Conservation (phyloP, 2,888 invertebrate species). For the Steromphala cineraria region DNA sequence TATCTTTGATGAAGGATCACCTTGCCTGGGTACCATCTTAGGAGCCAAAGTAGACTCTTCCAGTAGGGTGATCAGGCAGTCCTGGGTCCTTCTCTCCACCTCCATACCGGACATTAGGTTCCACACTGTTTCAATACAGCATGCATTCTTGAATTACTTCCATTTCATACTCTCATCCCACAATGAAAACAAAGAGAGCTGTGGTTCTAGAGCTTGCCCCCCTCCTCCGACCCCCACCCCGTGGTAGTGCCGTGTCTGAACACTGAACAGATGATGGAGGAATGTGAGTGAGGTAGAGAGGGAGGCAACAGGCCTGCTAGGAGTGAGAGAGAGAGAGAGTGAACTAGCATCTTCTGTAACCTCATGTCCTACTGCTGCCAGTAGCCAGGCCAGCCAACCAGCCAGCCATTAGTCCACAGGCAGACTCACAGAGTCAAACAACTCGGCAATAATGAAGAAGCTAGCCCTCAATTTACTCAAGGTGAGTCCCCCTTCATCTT, state of each 20-base stretch:
- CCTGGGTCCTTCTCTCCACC: neutral
- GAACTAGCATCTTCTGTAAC: neutral
- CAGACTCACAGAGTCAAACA: slow-evolving; percentile 2
- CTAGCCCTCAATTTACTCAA: slow-evolving; percentile 38
- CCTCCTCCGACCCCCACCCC: neutral
- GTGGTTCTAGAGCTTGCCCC: neutral
- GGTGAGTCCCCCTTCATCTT: slow-evolving; percentile 28
- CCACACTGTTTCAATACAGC: neutral
- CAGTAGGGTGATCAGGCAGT: neutral
- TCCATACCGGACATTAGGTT: neutral
- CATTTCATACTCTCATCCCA: neutral
- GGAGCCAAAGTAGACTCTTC: slow-evolving; percentile 2
- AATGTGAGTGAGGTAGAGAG: neutral
- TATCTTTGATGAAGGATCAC: slow-evolving; percentile 20
- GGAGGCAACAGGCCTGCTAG: neutral
- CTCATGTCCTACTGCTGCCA: neutral
- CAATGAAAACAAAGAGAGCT: slow-evolving; percentile 1
- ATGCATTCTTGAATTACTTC: neutral
- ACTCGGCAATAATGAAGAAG: slow-evolving; percentile 35
- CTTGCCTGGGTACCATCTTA: slow-evolving; percentile 23
- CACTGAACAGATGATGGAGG: slow-evolving; percentile 16
- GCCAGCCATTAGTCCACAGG: neutral
- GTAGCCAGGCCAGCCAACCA: neutral
- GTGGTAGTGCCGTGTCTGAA: neutral
- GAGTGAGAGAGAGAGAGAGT: neutral